Evolutionary conservation across 2,888 invertebrate genomes (phyloP), one percentile per base, ranked within the genome.

Genomic region (Portevinia maculata): DNA sequence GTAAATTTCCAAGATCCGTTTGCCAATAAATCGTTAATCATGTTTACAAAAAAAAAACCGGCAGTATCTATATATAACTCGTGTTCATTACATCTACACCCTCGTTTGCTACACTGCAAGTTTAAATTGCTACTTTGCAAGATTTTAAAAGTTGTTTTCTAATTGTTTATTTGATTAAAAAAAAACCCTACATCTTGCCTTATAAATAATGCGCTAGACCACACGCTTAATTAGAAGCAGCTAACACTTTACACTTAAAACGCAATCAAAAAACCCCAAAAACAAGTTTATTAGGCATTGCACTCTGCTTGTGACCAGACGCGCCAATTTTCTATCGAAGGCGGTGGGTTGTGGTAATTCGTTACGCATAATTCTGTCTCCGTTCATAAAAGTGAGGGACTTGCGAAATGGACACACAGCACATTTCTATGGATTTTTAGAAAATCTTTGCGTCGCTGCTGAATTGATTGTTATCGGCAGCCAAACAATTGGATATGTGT

Each of bases 111-210:
- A 19, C 24, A 60, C 34, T 28, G 9, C 7, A 48, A 37, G 32
- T 15, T 24, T 17, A 37, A 55, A 53, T 53, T 30, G 24, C n/a
- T 19, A 21, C 37, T 48, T 17, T 53, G 11, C 30, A 57, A 55
- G 62, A 73, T 60, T 73, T 71, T n/a, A 73, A 79, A 67, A 79
- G 73, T 73, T 73, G 79, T 73, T 79, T 70, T 64, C 37, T 52
- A 15, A 37, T 59, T 78, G 44, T 6, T 44, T 37, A 52, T 55
- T 78, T 64, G 34, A 17, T 30, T 17, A 5, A 7, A 41, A 28
- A 52, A 30, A 28, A 53, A 60, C 28, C 34, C 57, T 28, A 62
- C 48, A 55, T 60, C 53, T 50, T 41, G 24, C 24, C 39, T 50
- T 70, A 76, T 69, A 75, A 75, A 64, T 79, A 62, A 74, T 79